A percentile compares a stretch with the other conserved stretches of the same genome.
phyloP scores from a whole-genome alignment of 2,113 vertebrate species.

The Rhineura floridana region DNA sequence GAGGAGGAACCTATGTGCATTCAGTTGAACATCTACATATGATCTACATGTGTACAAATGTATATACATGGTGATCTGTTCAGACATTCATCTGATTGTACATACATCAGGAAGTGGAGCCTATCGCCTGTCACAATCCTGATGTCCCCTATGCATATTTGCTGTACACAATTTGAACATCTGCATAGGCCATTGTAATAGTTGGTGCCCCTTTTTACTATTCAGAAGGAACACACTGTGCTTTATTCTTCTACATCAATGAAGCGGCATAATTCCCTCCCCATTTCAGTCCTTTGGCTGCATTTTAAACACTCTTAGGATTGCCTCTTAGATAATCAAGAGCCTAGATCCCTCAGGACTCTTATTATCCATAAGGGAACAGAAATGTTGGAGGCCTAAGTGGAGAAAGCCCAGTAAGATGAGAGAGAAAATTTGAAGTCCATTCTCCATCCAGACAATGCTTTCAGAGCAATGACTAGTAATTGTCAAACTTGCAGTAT shows the following conservation, averaged over 20 bases:
- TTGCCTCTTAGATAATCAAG: neutral
- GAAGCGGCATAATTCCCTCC: neutral
- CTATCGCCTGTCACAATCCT: neutral
- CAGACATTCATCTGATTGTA: neutral
- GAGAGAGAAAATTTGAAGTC: conserved; percentile 47
- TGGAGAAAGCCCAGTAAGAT: conserved; percentile 15
- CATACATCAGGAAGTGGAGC: too few species aligned
- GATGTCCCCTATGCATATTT: neutral
- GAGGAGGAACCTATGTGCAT: neutral
- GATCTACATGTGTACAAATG: neutral
- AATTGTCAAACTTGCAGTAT: conserved; percentile 31
- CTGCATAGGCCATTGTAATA: neutral
- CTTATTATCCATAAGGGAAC: conserved; percentile 37
- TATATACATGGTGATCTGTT: neutral
- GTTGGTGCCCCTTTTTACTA: neutral
- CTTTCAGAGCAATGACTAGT: conserved; percentile 46
- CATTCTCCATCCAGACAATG: conserved; percentile 22
- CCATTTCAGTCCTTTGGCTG: neutral
- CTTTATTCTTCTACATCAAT: neutral
- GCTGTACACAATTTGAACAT: neutral
- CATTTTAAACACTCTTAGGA: neutral
- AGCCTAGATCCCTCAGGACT: conserved; percentile 14
- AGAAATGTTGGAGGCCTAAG: conserved; percentile 30
- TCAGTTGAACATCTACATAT: neutral
- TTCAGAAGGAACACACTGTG: neutral